phyloP scores from a whole-genome alignment of 2,113 vertebrate species.

The Erythrolamprus reginae region DNA sequence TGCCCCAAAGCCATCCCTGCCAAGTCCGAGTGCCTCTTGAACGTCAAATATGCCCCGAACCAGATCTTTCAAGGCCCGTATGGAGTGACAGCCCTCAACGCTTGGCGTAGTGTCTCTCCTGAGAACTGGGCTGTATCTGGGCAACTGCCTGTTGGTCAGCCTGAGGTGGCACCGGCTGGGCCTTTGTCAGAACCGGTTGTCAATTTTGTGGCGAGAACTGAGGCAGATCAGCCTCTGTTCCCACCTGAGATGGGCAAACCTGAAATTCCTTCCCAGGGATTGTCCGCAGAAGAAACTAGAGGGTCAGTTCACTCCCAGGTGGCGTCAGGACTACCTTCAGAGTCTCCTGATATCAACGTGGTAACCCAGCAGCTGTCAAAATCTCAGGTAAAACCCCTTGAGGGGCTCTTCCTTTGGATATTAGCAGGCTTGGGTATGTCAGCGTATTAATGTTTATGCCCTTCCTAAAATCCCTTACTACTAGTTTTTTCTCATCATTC shows the following conservation, averaged over 20 bases:
- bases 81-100: neutral
- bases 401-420: neutral
- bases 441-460: neutral
- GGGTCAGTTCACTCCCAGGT: conserved; percentile 45
- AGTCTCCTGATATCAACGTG: conserved; percentile 79
- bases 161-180: neutral
- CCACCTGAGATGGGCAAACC: neutral
- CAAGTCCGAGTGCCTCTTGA: conserved; percentile 13
- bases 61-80: conserved; percentile 25
- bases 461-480: neutral
- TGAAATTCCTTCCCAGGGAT: neutral
- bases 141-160: neutral
- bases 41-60: conserved; percentile 9
- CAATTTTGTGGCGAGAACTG: conserved; percentile 17
- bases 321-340: conserved; percentile 58
- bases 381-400: conserved; percentile 78
- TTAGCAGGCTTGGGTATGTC: neutral
- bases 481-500: too few relatives aligned
- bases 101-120: conserved; percentile 17
- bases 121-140: conserved; percentile 32
- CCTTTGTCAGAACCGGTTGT: neutral
- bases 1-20: neutral
- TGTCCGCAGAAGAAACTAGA: conserved; percentile 45
- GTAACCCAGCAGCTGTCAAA: conserved; percentile 88
- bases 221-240: neutral